Evolutionary conservation across 2,888 invertebrate genomes (phyloP), one percentile per base, ranked within the genome.

Genomic region (Eupithecia pulchellata): DNA sequence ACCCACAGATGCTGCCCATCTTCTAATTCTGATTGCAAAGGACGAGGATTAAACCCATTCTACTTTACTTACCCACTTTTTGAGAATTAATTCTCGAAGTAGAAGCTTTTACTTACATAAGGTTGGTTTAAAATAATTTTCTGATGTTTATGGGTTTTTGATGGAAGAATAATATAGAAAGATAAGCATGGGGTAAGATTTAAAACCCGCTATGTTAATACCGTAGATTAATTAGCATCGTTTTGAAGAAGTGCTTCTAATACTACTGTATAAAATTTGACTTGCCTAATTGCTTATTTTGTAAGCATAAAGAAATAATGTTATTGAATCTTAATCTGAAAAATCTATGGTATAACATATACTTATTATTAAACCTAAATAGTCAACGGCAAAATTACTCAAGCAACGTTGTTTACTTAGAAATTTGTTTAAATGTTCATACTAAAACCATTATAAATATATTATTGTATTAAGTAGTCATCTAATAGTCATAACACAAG

Each of bases 1-100:
- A 89, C 90, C 89, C 91, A 82, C 92, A 91, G 92, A 92, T 90
- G 91, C 86, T 82, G 82, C 79, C 86, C 87, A 88, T 90, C 92
- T 91, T 89, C 89, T 91, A 89, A 89, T 90, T 91, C 90, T 90
- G 91, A 93, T 92, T 89, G 89, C 86, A 83, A 88, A 89, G 89
- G 90, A 88, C 88, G 86, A 89, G 90, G 92, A 90, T 91, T 91
- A 91, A 87, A 85, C 85, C 83, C 84, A 83, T 84, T 81, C 82
- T 84, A 82, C 81, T 47, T n/a, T 17, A 17, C 13, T 86, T 84
- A 72, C 81, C 78, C 75, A 79, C 79, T 81, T 84, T 81, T 82
- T 79, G 78, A 74, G 83, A 85, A 86, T 87, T 85, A 86, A 84
- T 83, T 79, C 72, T 72, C 67, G 70, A 75, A 78, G 55, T 14